Base-by-base conservation (phyloP, 1,140 invertebrate genomes). In the Tetranychus urticae region DNA sequence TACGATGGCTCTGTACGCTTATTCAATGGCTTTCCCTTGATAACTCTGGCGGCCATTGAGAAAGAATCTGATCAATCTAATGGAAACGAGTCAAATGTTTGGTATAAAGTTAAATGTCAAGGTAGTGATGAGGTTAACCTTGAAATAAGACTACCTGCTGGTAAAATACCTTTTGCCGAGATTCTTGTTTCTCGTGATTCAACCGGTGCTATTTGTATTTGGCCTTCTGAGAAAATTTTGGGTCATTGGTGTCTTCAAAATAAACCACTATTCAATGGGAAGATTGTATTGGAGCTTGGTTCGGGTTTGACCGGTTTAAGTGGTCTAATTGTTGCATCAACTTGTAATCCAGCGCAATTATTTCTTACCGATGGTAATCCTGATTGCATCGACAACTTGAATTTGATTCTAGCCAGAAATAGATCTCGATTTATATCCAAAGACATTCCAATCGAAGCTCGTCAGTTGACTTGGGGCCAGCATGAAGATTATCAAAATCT, bases 201-300 rank as follows among this genome's bases (percentile, higher is more conserved):
- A 66, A 90, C 86, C 1, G 86, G 86, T 23, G 88, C 88, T 72
- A 79, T 89, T 3, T 87, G 85, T 73, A 80, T 89, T 2, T 90
- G 86, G 86, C 86, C 86, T 8, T 86, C 86, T 5, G 86, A 89
- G 72, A 86, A 88, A 72, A 82, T 86, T 10, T 70, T 90, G 37
- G 79, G 83, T 2, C 82, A 83, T 66, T 82, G 84, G 69, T 76
- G 82, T 62, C 72, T 86, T 45, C 77, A 78, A 64, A 82, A 88
- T 69, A 71, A 76, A 48, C 64, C 75, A 4, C 70, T 80, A 31
- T 87, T 42, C 68, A 71, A 75, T 2, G 75, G 76, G 62, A 82
- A 81, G 69, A 77, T 71, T 65, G 78, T 88, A 3, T 73, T 86
- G 65, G 86, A 88, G 70, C 71, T 88, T 37, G 86, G 86, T 3